phyloP scores from a whole-genome alignment of 2,113 vertebrate species.

The Paracanthobrama guichenoti region DNA sequence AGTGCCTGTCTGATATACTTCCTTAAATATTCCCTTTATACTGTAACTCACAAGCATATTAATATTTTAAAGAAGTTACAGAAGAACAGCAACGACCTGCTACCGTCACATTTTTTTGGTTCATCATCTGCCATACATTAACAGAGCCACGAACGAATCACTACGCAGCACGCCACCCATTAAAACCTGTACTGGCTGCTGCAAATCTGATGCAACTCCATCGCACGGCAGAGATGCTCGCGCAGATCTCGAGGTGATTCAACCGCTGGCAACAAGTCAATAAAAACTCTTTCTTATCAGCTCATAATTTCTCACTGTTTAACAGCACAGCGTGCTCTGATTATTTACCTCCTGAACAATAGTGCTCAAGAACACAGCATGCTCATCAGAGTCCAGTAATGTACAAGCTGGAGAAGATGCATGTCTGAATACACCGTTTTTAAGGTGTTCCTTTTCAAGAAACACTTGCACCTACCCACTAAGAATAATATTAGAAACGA shows the following conservation, averaged over 20 bases:
- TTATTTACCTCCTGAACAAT: not conserved
- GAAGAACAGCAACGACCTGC: not conserved
- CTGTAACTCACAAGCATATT: not conserved
- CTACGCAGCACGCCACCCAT: not conserved
- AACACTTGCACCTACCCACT: not conserved
- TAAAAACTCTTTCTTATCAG: not conserved
- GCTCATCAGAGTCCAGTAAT: not conserved
- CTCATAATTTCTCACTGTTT: constrained; percentile 4
- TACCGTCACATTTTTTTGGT: not conserved
- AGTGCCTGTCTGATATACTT: not conserved
- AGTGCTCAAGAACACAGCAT: not conserved
- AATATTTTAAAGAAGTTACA: not conserved
- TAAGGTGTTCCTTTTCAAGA: not conserved
- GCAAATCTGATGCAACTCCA: constrained; percentile 21
- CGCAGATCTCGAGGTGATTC: constrained; percentile 31
- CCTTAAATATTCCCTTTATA: not conserved
- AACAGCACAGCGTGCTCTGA: constrained; percentile 43
- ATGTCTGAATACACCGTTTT: not conserved
- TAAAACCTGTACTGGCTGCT: not conserved
- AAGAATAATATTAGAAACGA: not conserved
- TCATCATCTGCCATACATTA: constrained; percentile 11
- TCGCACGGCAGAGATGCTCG: not conserved
- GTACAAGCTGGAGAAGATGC: not conserved
- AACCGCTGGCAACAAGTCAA: constrained; percentile 22
- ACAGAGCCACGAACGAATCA: not conserved